Evolutionary conservation across 2,113 vertebrate genomes (phyloP).

Genomic region (Cryptomyrus ogoouensis): DNA sequence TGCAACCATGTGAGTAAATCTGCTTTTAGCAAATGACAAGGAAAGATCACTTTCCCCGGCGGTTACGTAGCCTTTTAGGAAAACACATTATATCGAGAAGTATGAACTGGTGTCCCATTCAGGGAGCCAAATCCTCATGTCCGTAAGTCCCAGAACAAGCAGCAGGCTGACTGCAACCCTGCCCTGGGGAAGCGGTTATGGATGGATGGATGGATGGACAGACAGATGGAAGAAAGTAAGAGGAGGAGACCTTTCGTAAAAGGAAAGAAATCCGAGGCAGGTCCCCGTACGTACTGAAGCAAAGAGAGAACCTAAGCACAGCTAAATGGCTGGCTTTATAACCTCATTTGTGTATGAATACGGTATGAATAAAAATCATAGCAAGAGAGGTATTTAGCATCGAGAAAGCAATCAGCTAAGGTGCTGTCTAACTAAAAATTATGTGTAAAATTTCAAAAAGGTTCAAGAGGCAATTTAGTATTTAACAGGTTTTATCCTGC

Average conservation of each 20-base stretch:
- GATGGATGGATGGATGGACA: not conserved
- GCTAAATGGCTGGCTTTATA: not conserved
- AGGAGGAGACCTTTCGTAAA: not conserved
- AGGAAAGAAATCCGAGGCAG: not conserved
- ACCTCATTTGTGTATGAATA: not conserved
- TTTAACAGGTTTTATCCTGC: not conserved
- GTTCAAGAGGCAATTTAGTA: not conserved
- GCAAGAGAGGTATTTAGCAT: not conserved
- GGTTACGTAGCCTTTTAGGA: constrained; percentile 27
- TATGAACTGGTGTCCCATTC: not conserved
- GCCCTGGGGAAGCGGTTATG: not conserved
- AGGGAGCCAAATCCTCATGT: not conserved
- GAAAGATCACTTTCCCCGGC: constrained; percentile 32
- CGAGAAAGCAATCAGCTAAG: not conserved
- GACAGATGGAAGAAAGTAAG: not conserved
- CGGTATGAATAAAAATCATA: not conserved
- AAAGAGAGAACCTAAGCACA: not conserved
- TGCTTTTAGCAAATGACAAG: constrained; percentile 38
- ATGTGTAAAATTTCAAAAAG: not conserved
- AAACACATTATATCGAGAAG: not conserved
- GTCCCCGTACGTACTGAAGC: not conserved
- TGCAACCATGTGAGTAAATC: constrained; percentile 34
- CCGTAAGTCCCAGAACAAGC: not conserved
- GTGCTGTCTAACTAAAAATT: not conserved
- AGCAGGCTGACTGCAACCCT: not conserved